These are phyloP conservation scores for Epizoanthus fatuus DNA, from an alignment of 92 coral and sea anemone genomes.

Conservation along the genomic window DNA sequence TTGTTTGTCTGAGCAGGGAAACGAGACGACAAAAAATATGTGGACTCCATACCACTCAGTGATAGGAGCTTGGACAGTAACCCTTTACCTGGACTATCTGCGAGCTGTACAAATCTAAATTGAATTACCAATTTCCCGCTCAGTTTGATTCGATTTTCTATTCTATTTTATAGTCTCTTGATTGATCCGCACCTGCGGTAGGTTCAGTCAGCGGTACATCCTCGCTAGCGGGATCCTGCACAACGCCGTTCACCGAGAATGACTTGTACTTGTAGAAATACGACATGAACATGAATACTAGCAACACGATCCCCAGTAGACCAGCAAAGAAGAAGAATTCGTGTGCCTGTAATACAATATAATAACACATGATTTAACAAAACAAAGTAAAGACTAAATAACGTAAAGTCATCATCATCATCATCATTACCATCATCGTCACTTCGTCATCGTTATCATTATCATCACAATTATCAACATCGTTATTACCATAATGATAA, in stretches of 20 bases:
- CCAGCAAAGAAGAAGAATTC: constrained; percentile 99
- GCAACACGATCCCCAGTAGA: constrained; percentile 74
- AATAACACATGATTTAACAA: neutral
- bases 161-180: neutral
- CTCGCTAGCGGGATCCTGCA: constrained; percentile 48
- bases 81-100: no score
- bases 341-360: constrained; percentile 72
- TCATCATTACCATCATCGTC: no score
- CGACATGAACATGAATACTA: constrained; percentile 89
- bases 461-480: no score
- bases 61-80: neutral
- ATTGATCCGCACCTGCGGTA: constrained; percentile 10
- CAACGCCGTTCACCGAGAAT: constrained; percentile 77
- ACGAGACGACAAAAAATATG: neutral
- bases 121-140: neutral
- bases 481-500: no score
- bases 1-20: neutral
- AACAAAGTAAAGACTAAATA: neutral
- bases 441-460: no score
- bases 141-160: neutral
- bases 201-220: constrained; percentile 50
- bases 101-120: no score
- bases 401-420: neutral
- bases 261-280: constrained; percentile 92
- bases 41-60: neutral